A percentile compares a stretch with the other conserved stretches of the same genome.
Conservation (phyloP, 2,888 invertebrate species). For the Drosophila prostipennis region DNA sequence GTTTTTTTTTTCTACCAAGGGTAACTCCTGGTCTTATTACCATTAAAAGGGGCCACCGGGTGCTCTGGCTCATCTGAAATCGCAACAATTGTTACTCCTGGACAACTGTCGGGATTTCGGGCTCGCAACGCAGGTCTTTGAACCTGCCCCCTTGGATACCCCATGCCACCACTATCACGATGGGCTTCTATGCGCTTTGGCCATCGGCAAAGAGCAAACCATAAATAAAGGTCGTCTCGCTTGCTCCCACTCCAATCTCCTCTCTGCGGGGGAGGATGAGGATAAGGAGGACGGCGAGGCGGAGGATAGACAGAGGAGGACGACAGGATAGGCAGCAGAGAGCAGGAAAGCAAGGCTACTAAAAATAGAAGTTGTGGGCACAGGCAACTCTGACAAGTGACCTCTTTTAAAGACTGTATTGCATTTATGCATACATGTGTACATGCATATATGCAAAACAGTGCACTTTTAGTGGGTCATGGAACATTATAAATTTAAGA, state of each 20-base stretch:
- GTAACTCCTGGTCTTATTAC: too few relatives aligned
- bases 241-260: slow-evolving; percentile 11
- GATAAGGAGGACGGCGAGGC: neutral
- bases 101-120: slow-evolving; percentile 23
- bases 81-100: slow-evolving; percentile 21
- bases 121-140: slow-evolving; percentile 12
- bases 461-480: slow-evolving; percentile 23
- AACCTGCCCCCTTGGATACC: slow-evolving; percentile 13
- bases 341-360: slow-evolving; percentile 19
- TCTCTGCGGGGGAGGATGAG: slow-evolving; percentile 1
- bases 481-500: slow-evolving; percentile 1
- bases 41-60: too few relatives aligned
- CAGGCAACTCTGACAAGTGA: slow-evolving; percentile 23
- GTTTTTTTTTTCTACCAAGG: too few relatives aligned
- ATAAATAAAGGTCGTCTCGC: slow-evolving; percentile 33
- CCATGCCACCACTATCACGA: slow-evolving; percentile 4
- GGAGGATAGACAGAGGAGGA: slow-evolving; percentile 14
- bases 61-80: slow-evolving; percentile 2
- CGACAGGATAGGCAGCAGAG: slow-evolving; percentile 7
- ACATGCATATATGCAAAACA: slow-evolving; percentile 10
- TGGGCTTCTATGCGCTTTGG: slow-evolving; percentile 5
- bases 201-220: slow-evolving; percentile 11
- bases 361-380: slow-evolving; percentile 23
- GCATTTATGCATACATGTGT: slow-evolving; percentile 1
- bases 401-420: slow-evolving; percentile 16